Percentiles rank a stretch among this genome's conserved stretches.
Evolutionary conservation across 2,113 vertebrate species (phyloP).

Genomic region (Hypomesus transpacificus): DNA sequence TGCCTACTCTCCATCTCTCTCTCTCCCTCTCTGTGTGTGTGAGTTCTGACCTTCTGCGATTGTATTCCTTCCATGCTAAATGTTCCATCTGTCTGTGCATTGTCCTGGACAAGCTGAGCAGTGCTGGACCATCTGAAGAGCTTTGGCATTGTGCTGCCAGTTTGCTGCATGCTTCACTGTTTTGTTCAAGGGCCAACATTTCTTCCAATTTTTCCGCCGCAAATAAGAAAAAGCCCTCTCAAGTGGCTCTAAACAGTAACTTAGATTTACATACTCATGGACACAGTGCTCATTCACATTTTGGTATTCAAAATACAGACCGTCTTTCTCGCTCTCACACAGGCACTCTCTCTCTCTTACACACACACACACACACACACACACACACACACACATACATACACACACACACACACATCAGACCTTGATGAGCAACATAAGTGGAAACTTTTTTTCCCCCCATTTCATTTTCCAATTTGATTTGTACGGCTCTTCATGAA

Average conservation of each 20-base stretch:
- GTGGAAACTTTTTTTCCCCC: constrained; percentile 38
- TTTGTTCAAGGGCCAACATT: constrained; percentile 64
- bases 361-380: not conserved
- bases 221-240: constrained; percentile 48
- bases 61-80: constrained; percentile 56
- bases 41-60: constrained; percentile 69
- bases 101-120: constrained; percentile 60
- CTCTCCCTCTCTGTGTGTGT: constrained; percentile 35
- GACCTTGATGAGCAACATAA: constrained; percentile 59
- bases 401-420: not conserved
- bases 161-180: constrained; percentile 62
- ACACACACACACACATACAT: not conserved
- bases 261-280: constrained; percentile 43
- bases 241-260: constrained; percentile 59
- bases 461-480: constrained; percentile 33
- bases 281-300: constrained; percentile 17
- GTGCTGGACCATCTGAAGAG: constrained; percentile 62
- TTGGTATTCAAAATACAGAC: not conserved
- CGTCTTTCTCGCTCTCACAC: not conserved
- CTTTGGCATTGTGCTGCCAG: constrained; percentile 65
- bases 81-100: constrained; percentile 37
- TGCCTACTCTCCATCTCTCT: constrained; percentile 1
- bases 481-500: constrained; percentile 37
- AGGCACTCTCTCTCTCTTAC: not conserved
- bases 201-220: constrained; percentile 46